These are phyloP conservation scores for Protomyctophum bolini DNA, from an alignment of 2,113 vertebrate genomes.

Conservation along the genomic window DNA sequence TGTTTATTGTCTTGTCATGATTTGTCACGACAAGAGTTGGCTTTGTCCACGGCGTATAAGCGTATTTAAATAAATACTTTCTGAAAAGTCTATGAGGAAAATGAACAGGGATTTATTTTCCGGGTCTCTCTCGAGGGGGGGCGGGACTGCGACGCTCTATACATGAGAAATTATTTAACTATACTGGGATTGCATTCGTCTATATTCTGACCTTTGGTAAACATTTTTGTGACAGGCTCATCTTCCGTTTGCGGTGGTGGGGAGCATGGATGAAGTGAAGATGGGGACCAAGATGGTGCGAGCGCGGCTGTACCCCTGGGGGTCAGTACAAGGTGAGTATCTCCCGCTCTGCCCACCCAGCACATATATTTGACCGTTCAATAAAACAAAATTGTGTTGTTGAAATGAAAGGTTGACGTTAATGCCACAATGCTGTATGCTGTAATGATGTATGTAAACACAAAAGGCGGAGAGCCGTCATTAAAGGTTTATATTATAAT, in stretches of 20 bases:
- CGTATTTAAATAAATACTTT: too few relatives aligned
- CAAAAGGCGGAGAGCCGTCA: neutral
- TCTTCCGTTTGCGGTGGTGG: slow-evolving; percentile 94
- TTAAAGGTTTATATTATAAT: neutral
- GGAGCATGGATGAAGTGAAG: slow-evolving; percentile 93
- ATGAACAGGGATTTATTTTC: too few relatives aligned
- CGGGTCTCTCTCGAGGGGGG: too few relatives aligned
- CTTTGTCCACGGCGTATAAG: too few relatives aligned
- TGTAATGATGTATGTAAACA: neutral
- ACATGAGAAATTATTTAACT: neutral
- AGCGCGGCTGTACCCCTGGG: slow-evolving; percentile 95
- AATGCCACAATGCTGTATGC: neutral
- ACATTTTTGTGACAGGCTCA: slow-evolving; percentile 82
- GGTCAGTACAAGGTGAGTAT: slow-evolving; percentile 92
- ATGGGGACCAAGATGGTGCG: slow-evolving; percentile 95
- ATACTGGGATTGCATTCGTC: neutral
- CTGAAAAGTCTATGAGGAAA: too few relatives aligned
- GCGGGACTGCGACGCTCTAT: too few relatives aligned
- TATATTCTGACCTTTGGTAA: neutral
- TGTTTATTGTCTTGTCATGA: too few relatives aligned
- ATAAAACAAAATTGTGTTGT: slow-evolving; percentile 2
- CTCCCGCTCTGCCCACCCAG: slow-evolving; percentile 1
- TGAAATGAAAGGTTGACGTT: neutral
- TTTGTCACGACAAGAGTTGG: too few relatives aligned
- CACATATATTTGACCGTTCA: slow-evolving; percentile 3